Evolutionary conservation across 1,140 invertebrate genomes (phyloP).

Genomic region (Harlomillsia oculata): DNA sequence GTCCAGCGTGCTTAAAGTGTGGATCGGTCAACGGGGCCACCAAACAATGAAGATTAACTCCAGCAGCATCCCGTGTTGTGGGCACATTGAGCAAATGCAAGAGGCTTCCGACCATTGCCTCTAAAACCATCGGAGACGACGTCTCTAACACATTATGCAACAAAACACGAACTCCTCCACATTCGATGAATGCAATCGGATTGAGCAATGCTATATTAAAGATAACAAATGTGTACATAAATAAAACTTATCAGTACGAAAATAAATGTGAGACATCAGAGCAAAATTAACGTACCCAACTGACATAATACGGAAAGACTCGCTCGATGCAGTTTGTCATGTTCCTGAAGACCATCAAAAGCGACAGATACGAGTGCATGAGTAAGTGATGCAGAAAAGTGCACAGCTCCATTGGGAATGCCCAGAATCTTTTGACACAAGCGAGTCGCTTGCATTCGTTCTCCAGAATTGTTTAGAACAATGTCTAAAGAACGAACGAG

Average conservation of each 20-base stretch:
- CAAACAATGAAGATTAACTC: conserved; percentile 42
- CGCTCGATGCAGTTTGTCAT: conserved; percentile 65
- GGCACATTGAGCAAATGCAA: conserved; percentile 78
- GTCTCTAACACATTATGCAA: conserved; percentile 69
- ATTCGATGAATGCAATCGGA: conserved; percentile 63
- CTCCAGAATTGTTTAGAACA: conserved; percentile 68
- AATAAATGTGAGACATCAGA: conserved; percentile 9
- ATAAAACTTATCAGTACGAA: conserved; percentile 17
- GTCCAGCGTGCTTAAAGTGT: conserved; percentile 55
- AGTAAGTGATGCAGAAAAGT: conserved; percentile 55
- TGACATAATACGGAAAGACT: conserved; percentile 78
- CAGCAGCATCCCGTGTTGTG: conserved; percentile 59
- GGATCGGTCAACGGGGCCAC: conserved; percentile 88
- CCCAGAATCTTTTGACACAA: conserved; percentile 54
- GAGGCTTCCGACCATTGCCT: conserved; percentile 76
- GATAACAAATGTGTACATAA: conserved; percentile 18
- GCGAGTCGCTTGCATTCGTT: conserved; percentile 78
- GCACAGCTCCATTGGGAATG: conserved; percentile 42
- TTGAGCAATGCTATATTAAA: conserved; percentile 62
- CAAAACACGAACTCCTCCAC: conserved; percentile 71
- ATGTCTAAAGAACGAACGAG: conserved; percentile 59
- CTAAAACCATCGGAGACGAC: conserved; percentile 59
- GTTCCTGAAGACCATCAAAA: conserved; percentile 59
- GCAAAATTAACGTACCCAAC: conserved; percentile 48
- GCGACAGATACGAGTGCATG: conserved; percentile 70